phyloP scores from a whole-genome alignment of 2,888 invertebrate species.

The Quadriops clusia region DNA sequence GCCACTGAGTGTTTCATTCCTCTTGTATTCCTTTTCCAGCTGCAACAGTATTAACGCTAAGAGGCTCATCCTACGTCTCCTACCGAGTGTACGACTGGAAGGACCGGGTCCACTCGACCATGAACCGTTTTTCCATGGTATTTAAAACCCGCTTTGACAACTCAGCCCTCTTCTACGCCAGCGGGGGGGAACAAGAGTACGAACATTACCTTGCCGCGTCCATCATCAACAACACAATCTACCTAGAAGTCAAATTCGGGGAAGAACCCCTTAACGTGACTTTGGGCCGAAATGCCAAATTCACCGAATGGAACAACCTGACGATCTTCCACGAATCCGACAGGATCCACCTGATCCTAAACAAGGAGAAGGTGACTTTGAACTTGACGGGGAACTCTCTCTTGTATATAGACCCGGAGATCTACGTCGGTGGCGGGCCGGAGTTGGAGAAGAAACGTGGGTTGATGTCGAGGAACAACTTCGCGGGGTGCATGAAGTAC shows the following conservation, averaged over 20 bases:
- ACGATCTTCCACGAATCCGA: slow-evolving; percentile 73
- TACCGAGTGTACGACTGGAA: slow-evolving; percentile 90
- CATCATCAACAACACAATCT: slow-evolving; percentile 69
- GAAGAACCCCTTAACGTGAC: slow-evolving; percentile 59
- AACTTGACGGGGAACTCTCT: slow-evolving; percentile 62
- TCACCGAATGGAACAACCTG: slow-evolving; percentile 80
- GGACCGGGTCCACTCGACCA: slow-evolving; percentile 78
- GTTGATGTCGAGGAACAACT: slow-evolving; percentile 38
- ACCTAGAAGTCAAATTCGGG: slow-evolving; percentile 80
- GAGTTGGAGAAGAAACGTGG: slow-evolving; percentile 74
- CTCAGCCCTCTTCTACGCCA: slow-evolving; percentile 85
- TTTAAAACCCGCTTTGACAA: slow-evolving; percentile 88
- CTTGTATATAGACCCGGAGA: slow-evolving; percentile 85
- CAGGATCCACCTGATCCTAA: slow-evolving; percentile 61
- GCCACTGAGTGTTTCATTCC: no score
- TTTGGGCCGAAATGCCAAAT: slow-evolving; percentile 57
- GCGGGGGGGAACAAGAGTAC: slow-evolving; percentile 77
- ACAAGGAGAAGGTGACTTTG: slow-evolving; percentile 56
- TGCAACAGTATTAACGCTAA: slow-evolving; percentile 73
- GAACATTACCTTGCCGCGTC: slow-evolving; percentile 85
- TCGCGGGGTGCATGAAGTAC: slow-evolving; percentile 76
- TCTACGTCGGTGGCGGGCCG: slow-evolving; percentile 70
- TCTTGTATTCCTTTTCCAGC: no score
- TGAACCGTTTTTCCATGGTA: slow-evolving; percentile 75
- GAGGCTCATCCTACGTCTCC: slow-evolving; percentile 85